Evolutionary conservation across 1,140 invertebrate species (phyloP).

Genomic region (Thalassaphorura encarpata): DNA sequence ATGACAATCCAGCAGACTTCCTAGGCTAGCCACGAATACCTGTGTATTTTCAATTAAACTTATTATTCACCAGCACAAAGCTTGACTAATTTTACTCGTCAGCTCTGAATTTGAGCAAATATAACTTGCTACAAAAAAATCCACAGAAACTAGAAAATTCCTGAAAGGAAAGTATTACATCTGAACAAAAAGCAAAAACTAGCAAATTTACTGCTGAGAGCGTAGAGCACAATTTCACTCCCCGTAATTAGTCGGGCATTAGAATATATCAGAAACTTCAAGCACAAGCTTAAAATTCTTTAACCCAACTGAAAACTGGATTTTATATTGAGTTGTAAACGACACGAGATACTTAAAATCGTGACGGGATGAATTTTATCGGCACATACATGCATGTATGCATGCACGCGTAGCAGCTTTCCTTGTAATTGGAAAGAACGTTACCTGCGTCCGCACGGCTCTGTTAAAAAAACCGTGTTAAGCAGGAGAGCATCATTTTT

Average conservation of each 20-base stretch:
- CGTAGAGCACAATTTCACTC: too few species aligned
- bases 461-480: too few species aligned
- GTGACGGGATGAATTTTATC: neutral
- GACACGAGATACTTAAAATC: neutral
- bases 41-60: slow-evolving; percentile 35
- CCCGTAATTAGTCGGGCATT: too few species aligned
- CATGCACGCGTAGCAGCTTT: neutral
- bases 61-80: neutral
- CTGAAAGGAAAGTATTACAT: neutral
- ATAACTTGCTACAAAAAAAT: neutral
- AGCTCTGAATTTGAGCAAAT: neutral
- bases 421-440: too few species aligned
- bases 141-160: neutral
- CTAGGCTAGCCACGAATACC: slow-evolving; percentile 63
- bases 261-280: too few species aligned
- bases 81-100: neutral
- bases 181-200: too few species aligned
- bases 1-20: slow-evolving; percentile 56
- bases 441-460: too few species aligned
- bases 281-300: too few species aligned
- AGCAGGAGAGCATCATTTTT: neutral
- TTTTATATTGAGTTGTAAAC: neutral
- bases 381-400: neutral
- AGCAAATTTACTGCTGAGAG: too few species aligned
- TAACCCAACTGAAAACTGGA: too few species aligned